phyloP scores from a whole-genome alignment of 2,888 invertebrate species.

The Euplagia quadripunctaria region DNA sequence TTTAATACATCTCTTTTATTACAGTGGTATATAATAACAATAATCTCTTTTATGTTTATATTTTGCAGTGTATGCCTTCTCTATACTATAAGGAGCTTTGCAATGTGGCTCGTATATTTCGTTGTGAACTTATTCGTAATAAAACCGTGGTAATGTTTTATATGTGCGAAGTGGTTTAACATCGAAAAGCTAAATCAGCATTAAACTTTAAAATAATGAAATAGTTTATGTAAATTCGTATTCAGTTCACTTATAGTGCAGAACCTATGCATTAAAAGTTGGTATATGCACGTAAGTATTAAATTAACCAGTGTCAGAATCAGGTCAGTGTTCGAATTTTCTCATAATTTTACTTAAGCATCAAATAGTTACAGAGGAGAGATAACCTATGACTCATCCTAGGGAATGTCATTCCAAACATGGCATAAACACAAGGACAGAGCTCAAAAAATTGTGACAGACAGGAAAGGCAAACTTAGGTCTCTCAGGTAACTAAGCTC shows the following conservation, averaged over 20 bases:
- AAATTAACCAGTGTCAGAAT: too few relatives aligned
- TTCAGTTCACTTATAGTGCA: too few relatives aligned
- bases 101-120: too few relatives aligned
- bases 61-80: neutral
- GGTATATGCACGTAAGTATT: too few relatives aligned
- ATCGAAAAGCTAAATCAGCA: neutral
- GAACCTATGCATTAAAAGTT: too few relatives aligned
- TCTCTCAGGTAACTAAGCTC: neutral
- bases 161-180: neutral
- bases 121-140: too few relatives aligned
- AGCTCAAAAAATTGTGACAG: neutral
- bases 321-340: neutral
- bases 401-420: too few relatives aligned
- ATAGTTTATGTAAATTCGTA: neutral
- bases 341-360: neutral
- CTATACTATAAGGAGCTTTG: neutral
- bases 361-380: neutral
- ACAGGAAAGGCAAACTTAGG: neutral
- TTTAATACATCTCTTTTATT: slow-evolving; percentile 16
- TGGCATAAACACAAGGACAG: neutral
- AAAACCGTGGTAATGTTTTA: neutral
- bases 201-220: neutral
- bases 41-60: neutral
- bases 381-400: too few relatives aligned
- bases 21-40: neutral